Percentiles rank a stretch among this genome's conserved stretches.
Evolutionary conservation across 2,113 vertebrate species (phyloP).

Genomic region (Phyllostomus hastatus): DNA sequence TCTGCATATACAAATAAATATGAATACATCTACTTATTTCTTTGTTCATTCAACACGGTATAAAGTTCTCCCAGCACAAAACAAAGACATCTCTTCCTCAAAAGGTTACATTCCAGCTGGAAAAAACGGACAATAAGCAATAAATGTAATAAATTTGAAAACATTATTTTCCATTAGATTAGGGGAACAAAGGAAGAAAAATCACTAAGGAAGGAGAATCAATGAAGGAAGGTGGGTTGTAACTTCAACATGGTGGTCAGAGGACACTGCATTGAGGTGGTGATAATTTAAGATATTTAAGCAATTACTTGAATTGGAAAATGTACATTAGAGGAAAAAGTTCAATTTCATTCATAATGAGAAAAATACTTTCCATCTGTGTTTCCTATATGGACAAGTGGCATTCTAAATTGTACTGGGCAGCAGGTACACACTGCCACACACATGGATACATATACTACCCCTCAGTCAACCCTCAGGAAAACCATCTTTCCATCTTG

Average conservation of each 20-base stretch:
- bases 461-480: background rate
- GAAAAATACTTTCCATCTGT: background rate
- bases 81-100: background rate
- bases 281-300: background rate
- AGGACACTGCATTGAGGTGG: background rate
- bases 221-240: background rate
- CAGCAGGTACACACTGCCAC: background rate
- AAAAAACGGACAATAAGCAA: background rate
- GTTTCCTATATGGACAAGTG: background rate
- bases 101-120: background rate
- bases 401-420: background rate
- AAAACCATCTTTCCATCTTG: background rate
- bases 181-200: background rate
- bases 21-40: background rate
- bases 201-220: background rate
- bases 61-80: background rate
- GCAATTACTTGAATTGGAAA: background rate
- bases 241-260: background rate
- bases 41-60: conserved; percentile 1
- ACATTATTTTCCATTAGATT: background rate
- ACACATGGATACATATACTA: background rate
- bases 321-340: background rate
- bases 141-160: background rate
- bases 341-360: background rate
- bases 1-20: background rate